Evolutionary conservation across 2,113 vertebrate genomes (phyloP), one percentile per base, ranked within the genome.

Genomic region (Lophotis ruficrista): DNA sequence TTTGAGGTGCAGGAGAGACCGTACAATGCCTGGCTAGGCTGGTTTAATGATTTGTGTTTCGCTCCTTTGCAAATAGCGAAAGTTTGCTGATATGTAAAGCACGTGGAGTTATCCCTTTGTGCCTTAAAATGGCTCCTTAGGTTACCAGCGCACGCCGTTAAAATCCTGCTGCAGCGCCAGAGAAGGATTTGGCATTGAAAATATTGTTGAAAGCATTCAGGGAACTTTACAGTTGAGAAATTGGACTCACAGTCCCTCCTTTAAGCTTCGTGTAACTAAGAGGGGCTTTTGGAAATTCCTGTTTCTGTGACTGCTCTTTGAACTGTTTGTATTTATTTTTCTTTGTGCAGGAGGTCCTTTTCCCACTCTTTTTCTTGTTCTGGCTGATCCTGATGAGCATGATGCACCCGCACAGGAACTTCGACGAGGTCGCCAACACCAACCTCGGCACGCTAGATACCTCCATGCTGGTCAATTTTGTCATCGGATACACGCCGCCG

Each of bases 321-420:
- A 90, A 50, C 14, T 86, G 70, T 8, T 14, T 7, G 0, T 11
- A 23, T 45, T 45, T 57, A 12, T 43, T 33, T 82, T 72, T 57
- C 25, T 53, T 87, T 30, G 45, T 57, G 0, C 89, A 98, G 98
- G 98, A 98, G 94, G 91, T 98, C 83, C 95, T 98, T 87, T 98
- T 98, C 89, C 98, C 98, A 0, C 89, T 98, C 14, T 98, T 98
- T 56, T 98, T 98, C 97, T 95, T 98, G 27, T 98, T 98, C 78
- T 98, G 98, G 97, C 95, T 98, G 38, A 98, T 98, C 78, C 91
- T 98, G 90, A 98, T 98, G 95, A 98, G 98, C 94, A 97, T 98
- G 98, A 97, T 98, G 96, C 98, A 98, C 66, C 98, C 98, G 4
- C 98, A 98, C 90, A 97, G 98, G 92, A 96, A 89, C 10, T 98